Percentiles rank a stretch among this genome's conserved stretches.
These are phyloP conservation scores for Scytalopus superciliaris DNA, from an alignment of 2,113 vertebrate species.

Conservation along the genomic window DNA sequence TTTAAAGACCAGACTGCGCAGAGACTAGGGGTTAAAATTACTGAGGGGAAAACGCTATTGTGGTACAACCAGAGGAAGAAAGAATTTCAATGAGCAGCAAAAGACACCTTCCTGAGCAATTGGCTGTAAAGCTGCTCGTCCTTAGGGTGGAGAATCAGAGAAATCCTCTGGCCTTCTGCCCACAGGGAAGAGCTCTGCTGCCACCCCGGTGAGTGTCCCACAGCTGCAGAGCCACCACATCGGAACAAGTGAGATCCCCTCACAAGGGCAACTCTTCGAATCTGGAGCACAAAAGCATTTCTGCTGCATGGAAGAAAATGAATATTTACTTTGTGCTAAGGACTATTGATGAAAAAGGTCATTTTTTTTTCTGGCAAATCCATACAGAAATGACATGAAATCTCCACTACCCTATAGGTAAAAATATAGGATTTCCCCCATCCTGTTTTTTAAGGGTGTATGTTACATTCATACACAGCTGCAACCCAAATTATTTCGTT, in stretches of 20 bases:
- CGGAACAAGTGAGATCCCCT: neutral
- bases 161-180: neutral
- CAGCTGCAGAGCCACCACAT: neutral
- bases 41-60: neutral
- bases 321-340: neutral
- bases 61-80: rapidly evolving
- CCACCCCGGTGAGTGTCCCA: neutral
- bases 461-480: neutral
- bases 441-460: rapidly evolving
- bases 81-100: neutral
- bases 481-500: neutral
- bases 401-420: neutral
- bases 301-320: neutral
- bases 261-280: neutral
- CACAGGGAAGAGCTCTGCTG: neutral
- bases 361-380: neutral
- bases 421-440: neutral
- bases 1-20: neutral
- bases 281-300: neutral
- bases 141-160: neutral
- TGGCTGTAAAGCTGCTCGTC: neutral
- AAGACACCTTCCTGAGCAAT: neutral
- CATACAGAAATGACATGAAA: neutral
- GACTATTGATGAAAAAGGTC: neutral
- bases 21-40: neutral